Conservation (phyloP, 2,888 invertebrate species). For the Lycophotia porphyrea region DNA sequence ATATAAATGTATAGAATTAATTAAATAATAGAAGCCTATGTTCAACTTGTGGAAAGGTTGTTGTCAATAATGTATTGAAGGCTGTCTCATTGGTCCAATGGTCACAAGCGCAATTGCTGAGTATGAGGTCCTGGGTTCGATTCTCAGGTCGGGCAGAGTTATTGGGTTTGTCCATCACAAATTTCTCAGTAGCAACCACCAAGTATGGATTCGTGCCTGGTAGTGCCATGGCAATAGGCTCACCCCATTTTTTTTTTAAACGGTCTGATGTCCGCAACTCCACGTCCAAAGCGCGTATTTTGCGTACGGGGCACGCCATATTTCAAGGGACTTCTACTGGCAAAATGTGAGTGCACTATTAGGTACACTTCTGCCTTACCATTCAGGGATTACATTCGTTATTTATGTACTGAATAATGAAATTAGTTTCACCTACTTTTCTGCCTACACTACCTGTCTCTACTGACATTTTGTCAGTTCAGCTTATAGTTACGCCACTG, state of each 20-base stretch:
- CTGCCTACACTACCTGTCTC: not conserved
- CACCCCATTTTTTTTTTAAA: too few relatives aligned
- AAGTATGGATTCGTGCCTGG: not conserved
- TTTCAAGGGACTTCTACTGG: not conserved
- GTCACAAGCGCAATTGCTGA: not conserved
- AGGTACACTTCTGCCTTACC: not conserved
- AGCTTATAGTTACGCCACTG: constrained; percentile 21
- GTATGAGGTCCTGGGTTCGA: not conserved
- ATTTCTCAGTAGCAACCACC: not conserved
- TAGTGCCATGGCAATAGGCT: not conserved
- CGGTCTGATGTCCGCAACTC: not conserved
- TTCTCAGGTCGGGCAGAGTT: not conserved
- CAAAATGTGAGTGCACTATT: not conserved
- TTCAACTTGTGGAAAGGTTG: constrained; percentile 1
- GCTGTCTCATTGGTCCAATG: not conserved
- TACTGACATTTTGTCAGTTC: not conserved
- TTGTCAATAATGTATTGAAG: not conserved
- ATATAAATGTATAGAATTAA: too few relatives aligned
- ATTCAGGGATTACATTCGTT: not conserved
- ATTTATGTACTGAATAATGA: not conserved
- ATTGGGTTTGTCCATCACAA: not conserved
- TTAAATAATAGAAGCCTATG: too few relatives aligned
- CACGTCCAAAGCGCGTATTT: too few relatives aligned
- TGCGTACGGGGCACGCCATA: too few relatives aligned
- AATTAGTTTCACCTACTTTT: constrained; percentile 9